Evolutionary conservation across 2,888 invertebrate genomes (phyloP).

Genomic region (Cryptops parisi): DNA sequence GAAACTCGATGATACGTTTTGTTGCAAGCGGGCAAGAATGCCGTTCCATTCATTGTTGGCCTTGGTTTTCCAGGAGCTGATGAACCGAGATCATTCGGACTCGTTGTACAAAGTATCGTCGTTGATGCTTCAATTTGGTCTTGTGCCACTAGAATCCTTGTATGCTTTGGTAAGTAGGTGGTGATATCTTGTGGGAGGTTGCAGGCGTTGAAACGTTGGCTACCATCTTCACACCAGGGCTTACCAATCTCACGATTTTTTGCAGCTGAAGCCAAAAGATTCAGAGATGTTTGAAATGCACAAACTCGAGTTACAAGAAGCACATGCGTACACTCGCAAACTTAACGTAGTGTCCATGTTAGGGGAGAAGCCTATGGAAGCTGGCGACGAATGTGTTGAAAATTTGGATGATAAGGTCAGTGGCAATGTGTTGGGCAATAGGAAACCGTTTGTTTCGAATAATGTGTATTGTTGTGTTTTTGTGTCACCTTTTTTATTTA

Average conservation of each 20-base stretch:
- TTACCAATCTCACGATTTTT: too few species aligned
- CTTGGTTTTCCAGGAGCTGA: constrained; percentile 3
- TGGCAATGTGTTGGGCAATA: too few species aligned
- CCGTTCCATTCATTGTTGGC: not conserved
- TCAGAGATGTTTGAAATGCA: constrained; percentile 61
- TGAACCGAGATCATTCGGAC: constrained; percentile 47
- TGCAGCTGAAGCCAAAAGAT: constrained; percentile 70
- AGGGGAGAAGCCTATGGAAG: constrained; percentile 22
- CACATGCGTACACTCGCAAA: constrained; percentile 76
- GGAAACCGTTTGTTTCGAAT: too few species aligned
- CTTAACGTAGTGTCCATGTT: constrained; percentile 49
- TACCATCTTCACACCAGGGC: too few species aligned
- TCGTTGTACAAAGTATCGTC: constrained; percentile 82
- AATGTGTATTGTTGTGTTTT: not conserved
- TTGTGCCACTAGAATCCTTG: constrained; percentile 62
- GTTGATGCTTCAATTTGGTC: constrained; percentile 67
- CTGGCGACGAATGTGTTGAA: constrained; percentile 45
- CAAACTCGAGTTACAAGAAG: constrained; percentile 65
- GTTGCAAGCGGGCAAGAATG: too few species aligned
- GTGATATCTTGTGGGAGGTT: too few species aligned
- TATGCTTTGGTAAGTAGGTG: not conserved
- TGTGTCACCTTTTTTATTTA: constrained; percentile 20
- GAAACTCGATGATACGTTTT: too few species aligned
- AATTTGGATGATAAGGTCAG: constrained; percentile 44
- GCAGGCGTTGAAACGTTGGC: too few species aligned